Percentiles rank a stretch among this genome's conserved stretches.
Evolutionary conservation across 2,113 vertebrate species (phyloP).

Genomic region (Rhinolophus ferrumequinum): DNA sequence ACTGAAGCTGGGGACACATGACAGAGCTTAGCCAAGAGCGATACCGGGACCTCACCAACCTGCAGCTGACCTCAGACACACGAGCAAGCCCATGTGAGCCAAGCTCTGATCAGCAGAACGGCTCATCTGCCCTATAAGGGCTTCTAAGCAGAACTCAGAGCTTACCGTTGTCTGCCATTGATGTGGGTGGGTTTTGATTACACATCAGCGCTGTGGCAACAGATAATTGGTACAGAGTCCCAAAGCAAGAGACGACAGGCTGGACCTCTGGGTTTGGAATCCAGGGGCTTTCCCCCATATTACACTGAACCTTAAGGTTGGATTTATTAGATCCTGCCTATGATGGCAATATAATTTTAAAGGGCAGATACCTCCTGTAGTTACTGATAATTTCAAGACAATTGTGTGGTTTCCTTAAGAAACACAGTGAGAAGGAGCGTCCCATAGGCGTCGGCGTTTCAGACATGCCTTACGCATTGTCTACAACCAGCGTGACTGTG

Average conservation of each 20-base stretch:
- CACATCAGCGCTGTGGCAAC: background rate
- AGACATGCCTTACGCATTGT: background rate
- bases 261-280: background rate
- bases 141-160: background rate
- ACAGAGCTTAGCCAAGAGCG: background rate
- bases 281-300: background rate
- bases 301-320: background rate
- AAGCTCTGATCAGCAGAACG: background rate
- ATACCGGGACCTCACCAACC: fast-evolving
- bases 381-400: background rate
- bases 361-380: background rate
- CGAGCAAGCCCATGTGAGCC: fast-evolving
- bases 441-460: background rate
- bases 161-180: background rate
- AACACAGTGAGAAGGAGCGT: background rate
- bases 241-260: background rate
- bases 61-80: fast-evolving
- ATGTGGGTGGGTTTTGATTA: background rate
- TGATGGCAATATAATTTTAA: background rate
- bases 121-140: background rate
- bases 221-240: background rate
- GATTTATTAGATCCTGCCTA: background rate
- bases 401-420: background rate
- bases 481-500: background rate
- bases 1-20: background rate